Base-by-base conservation (phyloP, 2,888 invertebrate species). In the Ophion ellenae region DNA sequence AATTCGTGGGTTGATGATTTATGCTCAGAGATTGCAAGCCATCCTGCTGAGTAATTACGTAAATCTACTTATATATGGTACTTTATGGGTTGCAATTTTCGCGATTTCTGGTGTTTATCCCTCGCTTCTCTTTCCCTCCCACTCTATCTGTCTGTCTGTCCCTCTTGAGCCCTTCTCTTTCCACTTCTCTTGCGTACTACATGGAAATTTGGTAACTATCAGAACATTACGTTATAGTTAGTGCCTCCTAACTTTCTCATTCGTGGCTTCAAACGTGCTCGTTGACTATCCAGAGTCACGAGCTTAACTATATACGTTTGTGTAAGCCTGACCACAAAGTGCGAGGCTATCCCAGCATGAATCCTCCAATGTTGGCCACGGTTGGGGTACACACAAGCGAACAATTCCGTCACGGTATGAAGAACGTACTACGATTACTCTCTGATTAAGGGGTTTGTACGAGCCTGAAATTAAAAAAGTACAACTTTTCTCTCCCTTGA, bases 201-300 rank as follows among this genome's bases (percentile, higher is more conserved):
- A 24, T 69, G n/a, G 14, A 67, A n/a, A 81, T 74, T 81, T 67
- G 7, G 17, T 63, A 77, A 77, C 83, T 40, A 74, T 63, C 45
- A 20, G 24, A 67, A 59, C 77, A 61, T 85, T 79, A 71, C 75
- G 36, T 63, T 77, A 57, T 59, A 77, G 70, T 83, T 81, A 81
- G 80, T 73, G 69, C 73, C 28, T 24, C 61, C 63, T 32, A 86
- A 83, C 85, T 83, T 85, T 83, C 61, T 32, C 83, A 74, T 80
- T 64, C 63, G 74, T 24, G 73, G 77, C 73, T 86, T 77, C 45
- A 59, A 74, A 77, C 63, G 69, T 77, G 81, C 77, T 76, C 69
- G 17, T 67, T 59, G 40, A 36, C 40, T 57, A 76, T 69, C 57
- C 80, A 69, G 59, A 7, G 40, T 40, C 40, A 40, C 40, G 40